These are phyloP conservation scores for Hyles euphorbiae DNA, from an alignment of 1,140 invertebrate species.

Conservation along the genomic window DNA sequence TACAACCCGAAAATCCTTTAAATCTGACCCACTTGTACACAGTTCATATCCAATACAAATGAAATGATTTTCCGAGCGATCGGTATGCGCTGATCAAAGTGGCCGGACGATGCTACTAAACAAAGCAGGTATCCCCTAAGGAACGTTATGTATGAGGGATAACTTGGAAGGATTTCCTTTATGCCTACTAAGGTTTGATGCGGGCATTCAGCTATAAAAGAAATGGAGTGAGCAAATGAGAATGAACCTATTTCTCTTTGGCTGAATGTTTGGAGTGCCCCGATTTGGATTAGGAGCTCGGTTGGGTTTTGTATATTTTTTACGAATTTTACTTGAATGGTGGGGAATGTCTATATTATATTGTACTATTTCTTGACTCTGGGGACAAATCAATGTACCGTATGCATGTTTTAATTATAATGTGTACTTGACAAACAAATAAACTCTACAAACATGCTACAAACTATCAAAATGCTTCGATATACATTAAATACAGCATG, in stretches of 20 bases:
- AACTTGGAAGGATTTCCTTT: conserved; percentile 14
- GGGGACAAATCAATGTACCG: too few relatives aligned
- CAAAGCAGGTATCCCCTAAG: conserved; percentile 18
- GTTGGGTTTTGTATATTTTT: too few relatives aligned
- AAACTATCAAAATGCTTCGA: too few relatives aligned
- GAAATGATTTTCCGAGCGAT: conserved; percentile 12
- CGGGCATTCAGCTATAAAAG: conserved; percentile 3
- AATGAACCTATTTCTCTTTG: neutral
- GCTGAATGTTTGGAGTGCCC: neutral
- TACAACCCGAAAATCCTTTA: conserved; percentile 1
- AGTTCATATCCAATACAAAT: conserved; percentile 8
- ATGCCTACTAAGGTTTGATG: conserved; percentile 20
- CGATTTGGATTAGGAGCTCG: neutral
- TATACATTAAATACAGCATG: too few relatives aligned
- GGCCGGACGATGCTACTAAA: conserved; percentile 15
- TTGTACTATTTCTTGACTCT: too few relatives aligned
- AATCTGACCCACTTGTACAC: conserved; percentile 12
- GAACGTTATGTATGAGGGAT: conserved; percentile 22
- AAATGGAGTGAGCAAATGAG: neutral
- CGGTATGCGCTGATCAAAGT: conserved; percentile 13
- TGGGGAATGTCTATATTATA: too few relatives aligned
- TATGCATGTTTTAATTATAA: too few relatives aligned
- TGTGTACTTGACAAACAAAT: too few relatives aligned
- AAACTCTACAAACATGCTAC: too few relatives aligned
- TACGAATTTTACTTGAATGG: too few relatives aligned